Evolutionary conservation across 2,113 vertebrate genomes (phyloP).

Genomic region (Pollimyrus isidori): DNA sequence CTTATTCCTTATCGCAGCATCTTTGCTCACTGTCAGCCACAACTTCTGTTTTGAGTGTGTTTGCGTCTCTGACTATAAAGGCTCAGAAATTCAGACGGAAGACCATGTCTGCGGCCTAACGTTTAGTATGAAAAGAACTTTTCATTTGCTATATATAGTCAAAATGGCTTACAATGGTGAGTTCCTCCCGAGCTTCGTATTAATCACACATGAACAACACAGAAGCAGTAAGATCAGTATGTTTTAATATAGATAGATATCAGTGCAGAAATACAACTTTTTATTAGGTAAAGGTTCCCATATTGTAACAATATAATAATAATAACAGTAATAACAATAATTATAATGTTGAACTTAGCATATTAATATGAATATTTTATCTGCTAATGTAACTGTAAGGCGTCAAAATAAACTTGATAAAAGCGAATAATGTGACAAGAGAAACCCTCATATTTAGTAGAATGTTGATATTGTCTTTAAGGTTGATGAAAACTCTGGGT

Average conservation of each 20-base stretch:
- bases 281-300: slow-evolving; percentile 81
- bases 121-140: background rate
- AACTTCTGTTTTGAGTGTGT: background rate
- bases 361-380: slow-evolving; percentile 68
- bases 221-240: slow-evolving; percentile 75
- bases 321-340: slow-evolving; percentile 43
- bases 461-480: slow-evolving; percentile 66
- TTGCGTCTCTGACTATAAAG: background rate
- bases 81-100: background rate
- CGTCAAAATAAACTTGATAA: slow-evolving; percentile 41
- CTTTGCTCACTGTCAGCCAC: background rate
- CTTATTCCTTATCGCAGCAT: background rate
- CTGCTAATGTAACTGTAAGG: slow-evolving; percentile 73
- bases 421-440: slow-evolving; percentile 42
- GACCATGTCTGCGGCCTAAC: background rate
- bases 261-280: slow-evolving; percentile 97
- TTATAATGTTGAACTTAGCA: slow-evolving; percentile 67
- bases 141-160: slow-evolving; percentile 52
- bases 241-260: slow-evolving; percentile 86
- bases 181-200: slow-evolving; percentile 38
- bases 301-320: slow-evolving; percentile 68
- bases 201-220: slow-evolving; percentile 53
- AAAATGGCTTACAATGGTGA: slow-evolving; percentile 33
- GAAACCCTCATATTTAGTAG: slow-evolving; percentile 62
- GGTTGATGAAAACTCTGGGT: slow-evolving; percentile 51